Evolutionary conservation across 2,888 invertebrate genomes (phyloP), one percentile per base, ranked within the genome.

Genomic region (Quadroppia sp.): DNA sequence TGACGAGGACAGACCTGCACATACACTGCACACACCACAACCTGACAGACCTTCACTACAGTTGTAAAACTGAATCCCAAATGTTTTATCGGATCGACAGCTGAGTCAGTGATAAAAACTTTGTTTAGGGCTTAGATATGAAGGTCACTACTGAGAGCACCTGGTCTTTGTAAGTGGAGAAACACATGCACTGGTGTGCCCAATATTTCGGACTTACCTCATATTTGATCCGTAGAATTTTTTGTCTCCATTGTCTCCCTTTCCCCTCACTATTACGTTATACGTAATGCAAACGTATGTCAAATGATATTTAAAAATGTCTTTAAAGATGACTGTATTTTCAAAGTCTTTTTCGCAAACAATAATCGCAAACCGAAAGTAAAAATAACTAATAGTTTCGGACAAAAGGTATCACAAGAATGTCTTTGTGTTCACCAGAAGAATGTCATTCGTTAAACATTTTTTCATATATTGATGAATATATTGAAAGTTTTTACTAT

Each of bases 31-130:
- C 28, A 3, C 4, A 6, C 6, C 4, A 6, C 20, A 20, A 64
- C 36, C 36, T 64, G 61, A 64, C 61, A 69, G 69, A 69, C 69
- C 69, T 69, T 69, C 42, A 23, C 6, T 40, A 69, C 69, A 69
- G 69, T 69, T 69, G 69, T 69, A 45, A 0, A 20, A 23, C 25
- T 69, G 45, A 69, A 53, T 36, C n/a, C n/a, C 42, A 69, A 69
- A 69, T 42, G 40, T 69, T 69, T 42, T 69, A 42, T 42, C 45
- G 28, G 4, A 69, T 69, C 69, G 69, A 69, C 69, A 69, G 69
- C 69, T 69, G 69, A 69, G 69, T 69, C 23, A 42, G 69, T 42
- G 69, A 15, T 69, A 42, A 17, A 69, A 45, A 23, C n/a, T 45
- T 40, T 45, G 28, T 69, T 28, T 42, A 45, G 23, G 45, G 25